phyloP scores from a whole-genome alignment of 2,797 vertebrate species.

The Galago senegalensis region DNA sequence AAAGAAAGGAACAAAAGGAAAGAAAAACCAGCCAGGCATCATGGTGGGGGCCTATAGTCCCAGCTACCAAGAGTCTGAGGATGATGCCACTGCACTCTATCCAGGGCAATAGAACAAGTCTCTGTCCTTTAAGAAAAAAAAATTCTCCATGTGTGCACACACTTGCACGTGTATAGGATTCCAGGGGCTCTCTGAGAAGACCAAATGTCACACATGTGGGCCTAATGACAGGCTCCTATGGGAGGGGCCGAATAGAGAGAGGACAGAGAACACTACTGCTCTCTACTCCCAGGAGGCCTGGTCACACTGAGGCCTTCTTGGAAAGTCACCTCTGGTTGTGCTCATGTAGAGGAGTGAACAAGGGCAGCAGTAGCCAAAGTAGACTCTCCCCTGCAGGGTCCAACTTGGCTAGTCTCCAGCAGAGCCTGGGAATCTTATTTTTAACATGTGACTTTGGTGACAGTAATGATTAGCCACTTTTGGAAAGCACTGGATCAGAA shows the following conservation, averaged over 20 bases:
- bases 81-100: too few relatives aligned
- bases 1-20: too few relatives aligned
- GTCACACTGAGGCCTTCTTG: neutral
- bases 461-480: neutral
- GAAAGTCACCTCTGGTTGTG: neutral
- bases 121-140: neutral
- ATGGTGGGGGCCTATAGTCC: too few relatives aligned
- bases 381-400: neutral
- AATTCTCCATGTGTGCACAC: neutral
- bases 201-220: neutral
- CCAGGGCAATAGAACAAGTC: neutral
- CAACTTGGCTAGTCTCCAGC: neutral
- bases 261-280: neutral
- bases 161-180: neutral
- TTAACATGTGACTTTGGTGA: neutral
- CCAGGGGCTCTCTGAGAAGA: accelerated
- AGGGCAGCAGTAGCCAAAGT: neutral
- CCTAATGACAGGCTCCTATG: neutral
- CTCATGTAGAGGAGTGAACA: neutral
- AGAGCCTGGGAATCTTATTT: neutral
- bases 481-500: neutral
- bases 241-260: accelerated
- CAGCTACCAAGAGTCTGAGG: too few relatives aligned
- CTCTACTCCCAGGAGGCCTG: accelerated
- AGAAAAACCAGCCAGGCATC: too few relatives aligned